Conservation (phyloP, 2,113 vertebrate species). For the Oplegnathus fasciatus region DNA sequence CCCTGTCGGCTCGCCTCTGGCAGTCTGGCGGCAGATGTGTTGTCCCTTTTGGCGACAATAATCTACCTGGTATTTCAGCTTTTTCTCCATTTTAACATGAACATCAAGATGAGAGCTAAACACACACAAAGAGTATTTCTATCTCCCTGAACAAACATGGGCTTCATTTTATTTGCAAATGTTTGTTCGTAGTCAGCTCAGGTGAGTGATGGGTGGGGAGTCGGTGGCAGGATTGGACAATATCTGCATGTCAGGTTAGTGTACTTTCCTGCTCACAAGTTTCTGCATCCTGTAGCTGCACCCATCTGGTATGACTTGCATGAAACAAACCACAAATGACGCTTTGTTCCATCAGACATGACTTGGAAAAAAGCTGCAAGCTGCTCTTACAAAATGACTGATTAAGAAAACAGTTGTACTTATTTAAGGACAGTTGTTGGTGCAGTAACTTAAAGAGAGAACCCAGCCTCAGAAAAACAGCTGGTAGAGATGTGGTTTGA, state of each 20-base stretch:
- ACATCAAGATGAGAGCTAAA: neutral
- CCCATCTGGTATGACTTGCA: constrained; percentile 16
- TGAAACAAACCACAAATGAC: constrained; percentile 33
- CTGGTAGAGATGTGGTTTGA: neutral
- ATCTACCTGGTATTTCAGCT: neutral
- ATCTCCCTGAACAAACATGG: neutral
- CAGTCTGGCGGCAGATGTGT: neutral
- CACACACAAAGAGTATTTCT: neutral
- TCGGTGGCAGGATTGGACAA: neutral
- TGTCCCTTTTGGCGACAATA: neutral
- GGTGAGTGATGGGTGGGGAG: neutral
- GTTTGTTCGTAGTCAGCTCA: neutral
- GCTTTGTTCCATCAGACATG: constrained; percentile 56
- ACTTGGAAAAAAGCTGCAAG: constrained; percentile 25
- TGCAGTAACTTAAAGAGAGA: neutral
- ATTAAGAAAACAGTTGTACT: constrained; percentile 30
- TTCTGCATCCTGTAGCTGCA: constrained; percentile 48
- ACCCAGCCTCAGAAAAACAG: neutral
- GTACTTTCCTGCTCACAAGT: constrained; percentile 24
- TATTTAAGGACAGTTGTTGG: neutral
- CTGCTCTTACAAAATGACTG: neutral
- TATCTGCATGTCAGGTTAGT: neutral
- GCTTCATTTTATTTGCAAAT: neutral
- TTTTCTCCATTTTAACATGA: neutral
- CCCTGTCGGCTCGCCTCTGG: neutral